phyloP scores from a whole-genome alignment of 2,113 vertebrate species.

The Phrynocephalus versicolor region DNA sequence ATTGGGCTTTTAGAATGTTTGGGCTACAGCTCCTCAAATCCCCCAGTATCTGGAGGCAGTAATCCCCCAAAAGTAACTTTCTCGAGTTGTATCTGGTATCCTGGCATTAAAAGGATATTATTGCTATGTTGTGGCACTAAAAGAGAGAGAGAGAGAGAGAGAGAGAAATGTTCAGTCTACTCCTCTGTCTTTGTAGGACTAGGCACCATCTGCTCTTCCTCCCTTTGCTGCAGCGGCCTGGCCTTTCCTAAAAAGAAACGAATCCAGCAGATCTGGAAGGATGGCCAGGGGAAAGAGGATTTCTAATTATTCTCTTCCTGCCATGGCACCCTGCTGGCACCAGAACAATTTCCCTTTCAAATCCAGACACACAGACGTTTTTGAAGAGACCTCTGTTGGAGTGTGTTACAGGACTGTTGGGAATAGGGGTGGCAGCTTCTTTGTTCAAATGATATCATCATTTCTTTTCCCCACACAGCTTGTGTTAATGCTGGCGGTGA shows the following conservation, averaged over 20 bases:
- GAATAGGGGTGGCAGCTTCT: neutral
- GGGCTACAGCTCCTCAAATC: no score
- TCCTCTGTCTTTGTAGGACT: neutral
- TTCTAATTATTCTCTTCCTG: neutral
- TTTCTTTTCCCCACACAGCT: neutral
- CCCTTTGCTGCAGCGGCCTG: neutral
- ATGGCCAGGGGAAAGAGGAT: no score
- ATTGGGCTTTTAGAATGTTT: no score
- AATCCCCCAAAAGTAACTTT: no score
- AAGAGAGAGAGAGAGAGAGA: no score
- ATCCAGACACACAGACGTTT: neutral
- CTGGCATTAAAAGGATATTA: neutral
- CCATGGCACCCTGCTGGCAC: neutral
- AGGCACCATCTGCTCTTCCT: neutral
- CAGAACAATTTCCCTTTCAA: no score
- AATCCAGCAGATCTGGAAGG: neutral
- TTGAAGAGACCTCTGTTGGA: neutral
- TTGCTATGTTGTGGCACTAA: neutral
- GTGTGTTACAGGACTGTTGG: neutral
- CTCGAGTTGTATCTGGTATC: neutral
- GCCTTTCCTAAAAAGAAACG: neutral
- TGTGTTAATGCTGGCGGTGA: neutral
- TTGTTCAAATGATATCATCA: neutral
- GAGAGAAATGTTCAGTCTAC: neutral
- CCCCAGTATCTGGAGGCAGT: no score